Conservation (phyloP, 1,140 invertebrate genomes). For the Drosophila kikkawai region DNA sequence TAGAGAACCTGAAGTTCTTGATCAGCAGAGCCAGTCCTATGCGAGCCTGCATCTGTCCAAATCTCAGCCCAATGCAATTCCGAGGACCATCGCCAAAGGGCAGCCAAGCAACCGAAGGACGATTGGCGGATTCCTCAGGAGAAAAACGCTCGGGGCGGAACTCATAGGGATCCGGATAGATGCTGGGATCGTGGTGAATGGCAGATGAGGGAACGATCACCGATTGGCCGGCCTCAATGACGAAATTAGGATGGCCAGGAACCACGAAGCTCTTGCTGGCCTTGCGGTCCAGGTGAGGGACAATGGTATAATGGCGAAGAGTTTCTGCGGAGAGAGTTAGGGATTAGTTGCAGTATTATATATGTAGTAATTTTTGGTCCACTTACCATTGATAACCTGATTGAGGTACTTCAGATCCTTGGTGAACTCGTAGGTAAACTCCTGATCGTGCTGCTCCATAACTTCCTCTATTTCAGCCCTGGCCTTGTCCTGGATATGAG, state of each 20-base stretch:
- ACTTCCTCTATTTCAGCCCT: constrained; percentile 87
- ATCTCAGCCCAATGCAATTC: constrained; percentile 85
- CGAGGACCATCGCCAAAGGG: constrained; percentile 89
- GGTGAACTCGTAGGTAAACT: constrained; percentile 86
- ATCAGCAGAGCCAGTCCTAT: constrained; percentile 83
- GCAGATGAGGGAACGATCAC: constrained; percentile 87
- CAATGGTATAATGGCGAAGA: constrained; percentile 88
- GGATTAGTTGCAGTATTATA: too few species aligned
- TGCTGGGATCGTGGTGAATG: constrained; percentile 87
- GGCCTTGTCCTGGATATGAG: constrained; percentile 87
- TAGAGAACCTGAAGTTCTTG: constrained; percentile 72
- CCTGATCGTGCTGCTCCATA: constrained; percentile 83
- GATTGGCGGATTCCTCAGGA: constrained; percentile 83
- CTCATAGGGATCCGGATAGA: constrained; percentile 86
- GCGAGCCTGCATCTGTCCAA: constrained; percentile 85
- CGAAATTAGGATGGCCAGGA: constrained; percentile 86
- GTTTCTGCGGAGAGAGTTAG: constrained; percentile 86
- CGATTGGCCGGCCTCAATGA: constrained; percentile 87
- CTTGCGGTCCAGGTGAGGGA: constrained; percentile 87
- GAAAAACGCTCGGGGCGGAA: constrained; percentile 87
- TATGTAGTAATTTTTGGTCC: accelerated
- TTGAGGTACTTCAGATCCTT: constrained; percentile 86
- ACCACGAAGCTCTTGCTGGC: constrained; percentile 87
- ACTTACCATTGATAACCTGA: constrained; percentile 76
- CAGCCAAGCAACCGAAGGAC: constrained; percentile 85